Base-by-base conservation (phyloP, 2,797 vertebrate species). In the Ispidina lecontei region DNA sequence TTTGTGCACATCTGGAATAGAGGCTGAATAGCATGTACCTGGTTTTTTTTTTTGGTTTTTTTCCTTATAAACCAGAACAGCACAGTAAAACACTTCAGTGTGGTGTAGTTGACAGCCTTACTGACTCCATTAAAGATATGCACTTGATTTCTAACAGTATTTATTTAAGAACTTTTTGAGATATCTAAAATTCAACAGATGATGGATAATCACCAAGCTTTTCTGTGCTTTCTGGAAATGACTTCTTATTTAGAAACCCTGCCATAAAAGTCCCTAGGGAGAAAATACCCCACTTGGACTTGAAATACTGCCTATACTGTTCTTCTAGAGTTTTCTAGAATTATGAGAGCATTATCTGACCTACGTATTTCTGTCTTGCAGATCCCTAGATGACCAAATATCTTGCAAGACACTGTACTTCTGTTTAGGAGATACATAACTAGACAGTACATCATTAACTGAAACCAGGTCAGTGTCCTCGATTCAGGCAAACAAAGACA, bases 401-500 rank as follows among this genome's bases (percentile, higher is more conserved):
- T 16, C n/a, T 69, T 82, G 23, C 39, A 81, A 70, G 18, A 75
- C 13, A 23, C 12, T 31, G 5, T 60, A 55, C 22, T 83, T 67
- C 39, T 86, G 12, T 86, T 89, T 63, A 88, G 54, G 60, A 79
- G 46, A 23, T 49, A 81, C 41, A 12, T 90, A 86, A 64, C 85
- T 47, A 60, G 35, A 35, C 16, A 62, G 65, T 52, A n/a, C 41
- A 44, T 90, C 83, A 79, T 94, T 95, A 91, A 72, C 62, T 46
- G 80, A 88, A 84, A 91, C 55, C 74, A 79, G 89, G 91, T 83
- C 77, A 76, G 62, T 84, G 63, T 92, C 81, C 82, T 73, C 76
- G 67, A 81, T 94, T 94, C 89, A 80, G 44, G 41, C 91, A 96
- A 94, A 76, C 9, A 84, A 79, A 90, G 73, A 60, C 33, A 81